Evolutionary conservation across 1,140 invertebrate species (phyloP).

Genomic region (Trypoxylus dichotomus): DNA sequence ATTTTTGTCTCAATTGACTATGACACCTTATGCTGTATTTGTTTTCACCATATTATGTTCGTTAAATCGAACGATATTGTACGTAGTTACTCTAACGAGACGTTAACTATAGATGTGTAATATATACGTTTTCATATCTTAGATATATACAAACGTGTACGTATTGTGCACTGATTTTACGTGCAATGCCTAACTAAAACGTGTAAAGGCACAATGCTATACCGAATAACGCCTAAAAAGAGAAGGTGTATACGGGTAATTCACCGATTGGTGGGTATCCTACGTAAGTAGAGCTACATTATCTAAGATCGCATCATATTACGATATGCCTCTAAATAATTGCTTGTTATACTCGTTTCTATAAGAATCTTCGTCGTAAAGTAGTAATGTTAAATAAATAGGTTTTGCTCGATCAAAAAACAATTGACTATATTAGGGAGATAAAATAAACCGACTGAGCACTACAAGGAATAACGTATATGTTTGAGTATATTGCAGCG

Average conservation of each 20-base stretch:
- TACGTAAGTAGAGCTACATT: not conserved
- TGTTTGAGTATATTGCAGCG: no score
- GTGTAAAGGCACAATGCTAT: slow-evolving; percentile 1
- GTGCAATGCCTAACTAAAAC: not conserved
- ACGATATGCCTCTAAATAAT: not conserved
- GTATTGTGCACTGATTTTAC: not conserved
- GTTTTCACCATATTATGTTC: no score
- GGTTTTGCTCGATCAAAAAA: not conserved
- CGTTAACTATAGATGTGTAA: not conserved
- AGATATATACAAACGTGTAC: not conserved
- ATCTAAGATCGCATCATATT: not conserved
- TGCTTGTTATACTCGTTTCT: not conserved
- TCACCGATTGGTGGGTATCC: not conserved
- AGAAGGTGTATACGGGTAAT: not conserved
- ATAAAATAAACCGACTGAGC: no score
- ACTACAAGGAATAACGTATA: no score
- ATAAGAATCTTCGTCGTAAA: not conserved
- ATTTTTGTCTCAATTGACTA: no score
- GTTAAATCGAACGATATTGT: no score
- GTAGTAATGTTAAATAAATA: not conserved
- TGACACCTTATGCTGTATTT: no score
- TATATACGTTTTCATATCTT: not conserved
- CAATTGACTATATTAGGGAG: not conserved
- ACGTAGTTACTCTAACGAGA: no score
- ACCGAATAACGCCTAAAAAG: not conserved